These are phyloP conservation scores for Saguinus imperator DNA, from an alignment of 2,113 vertebrate genomes.

Conservation along the genomic window DNA sequence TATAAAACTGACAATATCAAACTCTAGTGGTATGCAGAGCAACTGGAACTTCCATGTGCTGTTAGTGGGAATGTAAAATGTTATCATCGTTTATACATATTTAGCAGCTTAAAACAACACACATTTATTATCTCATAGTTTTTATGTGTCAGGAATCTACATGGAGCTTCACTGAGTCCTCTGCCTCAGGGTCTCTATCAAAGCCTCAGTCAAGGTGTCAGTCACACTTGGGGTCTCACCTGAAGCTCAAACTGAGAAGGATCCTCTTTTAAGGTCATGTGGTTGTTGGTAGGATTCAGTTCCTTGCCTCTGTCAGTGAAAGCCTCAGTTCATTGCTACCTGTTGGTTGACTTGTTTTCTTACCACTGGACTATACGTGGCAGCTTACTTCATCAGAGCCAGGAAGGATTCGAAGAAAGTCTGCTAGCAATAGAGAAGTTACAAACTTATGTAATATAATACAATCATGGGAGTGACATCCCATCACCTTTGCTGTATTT, in stretches of 20 bases:
- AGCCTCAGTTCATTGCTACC: background rate
- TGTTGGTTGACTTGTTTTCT: background rate
- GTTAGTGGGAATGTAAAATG: background rate
- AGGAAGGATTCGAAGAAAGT: background rate
- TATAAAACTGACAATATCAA: background rate
- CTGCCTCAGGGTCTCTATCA: background rate
- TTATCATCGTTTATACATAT: background rate
- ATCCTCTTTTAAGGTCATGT: background rate
- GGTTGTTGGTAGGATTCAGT: background rate
- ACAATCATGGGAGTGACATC: background rate
- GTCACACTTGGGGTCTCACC: background rate
- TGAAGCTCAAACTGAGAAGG: background rate
- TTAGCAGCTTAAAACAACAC: background rate
- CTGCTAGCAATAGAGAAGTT: background rate
- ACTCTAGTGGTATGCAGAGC: background rate
- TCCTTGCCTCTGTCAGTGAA: background rate
- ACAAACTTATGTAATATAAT: background rate
- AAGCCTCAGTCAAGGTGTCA: background rate
- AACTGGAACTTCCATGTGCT: background rate
- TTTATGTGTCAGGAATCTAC: background rate
- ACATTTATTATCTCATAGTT: background rate
- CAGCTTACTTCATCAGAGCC: background rate
- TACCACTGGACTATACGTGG: background rate
- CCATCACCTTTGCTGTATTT: background rate
- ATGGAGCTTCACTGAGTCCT: background rate